Base-by-base conservation (phyloP, 1,140 invertebrate genomes). In the Sycophaga agraensis region DNA sequence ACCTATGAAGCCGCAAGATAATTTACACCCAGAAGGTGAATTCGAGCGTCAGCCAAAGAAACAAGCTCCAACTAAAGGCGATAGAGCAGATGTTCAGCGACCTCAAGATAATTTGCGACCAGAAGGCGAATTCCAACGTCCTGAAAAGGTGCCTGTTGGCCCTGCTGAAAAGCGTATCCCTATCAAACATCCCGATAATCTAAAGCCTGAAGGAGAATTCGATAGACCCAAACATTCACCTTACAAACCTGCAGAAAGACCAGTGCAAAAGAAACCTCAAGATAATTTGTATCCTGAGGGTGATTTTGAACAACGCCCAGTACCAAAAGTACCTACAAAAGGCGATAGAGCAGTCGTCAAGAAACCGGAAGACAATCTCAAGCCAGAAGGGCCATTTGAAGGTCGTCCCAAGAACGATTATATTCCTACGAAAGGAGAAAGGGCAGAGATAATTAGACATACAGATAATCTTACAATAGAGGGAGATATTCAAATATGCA, bases 21-120 rank as follows among this genome's bases (percentile, higher is more conserved):
- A 88, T 70, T 70, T 87, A 80, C 75, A 72, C 59, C 73, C 79
- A 0, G 85, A 85, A 40, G 59, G 59, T 2, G 59, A 55, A 2
- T 61, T 61, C 31, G 51, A 48, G 2, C 19, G 14, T 81, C 85
- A 48, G 1, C 66, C 74, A 26, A 73, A 16, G 82, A 79, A 84
- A 72, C 78, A 72, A 59, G 84, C 85, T 4, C 74, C 80, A 70
- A 1, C 45, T 62, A 7, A 59, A 62, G 78, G 72, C 11, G 83
- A 84, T 26, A 68, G 77, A 50, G 62, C 82, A 85, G 77, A 83
- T 3, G 82, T 84, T 57, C 79, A 76, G 9, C 80, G 75, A 65
- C 85, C 79, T 1, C 78, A 84, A 68, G 86, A 90, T 73, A 88
- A 89, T 68, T 73, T 68, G 87, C 72, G 69, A 66, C 80, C 80